Evolutionary conservation across 1,140 invertebrate species (phyloP), one percentile per base, ranked within the genome.

Genomic region (Copidosoma floridanum): DNA sequence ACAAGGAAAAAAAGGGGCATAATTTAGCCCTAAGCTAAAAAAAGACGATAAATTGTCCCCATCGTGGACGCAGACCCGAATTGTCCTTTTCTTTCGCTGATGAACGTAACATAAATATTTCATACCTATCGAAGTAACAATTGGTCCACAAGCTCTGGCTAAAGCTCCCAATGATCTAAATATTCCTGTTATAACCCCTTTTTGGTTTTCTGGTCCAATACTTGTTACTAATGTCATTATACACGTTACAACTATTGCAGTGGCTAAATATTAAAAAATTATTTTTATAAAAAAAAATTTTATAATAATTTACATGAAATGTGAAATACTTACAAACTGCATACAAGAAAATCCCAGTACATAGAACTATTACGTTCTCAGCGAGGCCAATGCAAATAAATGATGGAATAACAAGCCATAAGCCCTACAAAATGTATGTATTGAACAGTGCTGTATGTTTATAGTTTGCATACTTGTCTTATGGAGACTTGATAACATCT

Each of bases 141-240:
- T 79, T 7, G 96, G 96, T 18, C 96, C 96, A 29, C 94, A 73
- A n/a, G 93, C 94, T 67, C 96, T 82, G 24, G 95, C 95, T 18
- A 99, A 81, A 10, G 95, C 93, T 16, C 96, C 96, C 16, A 99
- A 80, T 1, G 95, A 98, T 65, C 97, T 82, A 72, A 98, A 95
- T 64, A 94, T 93, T 5, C 97, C 97, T 66, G 97, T 87, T 56
- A 96, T 89, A 8, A 89, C 88, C 18, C 97, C 97, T 74, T 97
- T 97, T 72, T 97, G 91, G 71, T 90, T 86, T 53, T 84, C 84
- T 20, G 88, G 84, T 5, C 94, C 92, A 77, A 90, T 88, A 58
- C 87, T 83, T 6, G 94, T 94, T 0, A 94, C 92, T 72, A 96
- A 77, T 11, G 94, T 92, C 64, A 92, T 97, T 73, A 98, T 83